Evolutionary conservation across 2,888 invertebrate species (phyloP).

Genomic region (Lepidocyrtoides sp.): DNA sequence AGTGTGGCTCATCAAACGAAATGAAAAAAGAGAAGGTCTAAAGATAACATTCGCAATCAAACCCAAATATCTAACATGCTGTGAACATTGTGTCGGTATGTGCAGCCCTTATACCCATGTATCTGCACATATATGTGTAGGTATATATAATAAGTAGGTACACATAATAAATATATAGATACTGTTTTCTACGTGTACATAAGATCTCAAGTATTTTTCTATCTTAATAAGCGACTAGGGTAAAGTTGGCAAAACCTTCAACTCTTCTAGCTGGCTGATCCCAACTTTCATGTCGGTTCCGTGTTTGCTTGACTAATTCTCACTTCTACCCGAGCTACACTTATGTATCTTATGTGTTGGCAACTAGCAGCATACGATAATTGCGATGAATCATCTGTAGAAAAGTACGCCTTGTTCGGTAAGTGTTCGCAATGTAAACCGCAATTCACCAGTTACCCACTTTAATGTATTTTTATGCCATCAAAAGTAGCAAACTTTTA

Average conservation of each 20-base stretch:
- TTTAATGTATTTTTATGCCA: no score
- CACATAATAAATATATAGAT: no score
- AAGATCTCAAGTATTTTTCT: neutral
- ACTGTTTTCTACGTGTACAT: neutral
- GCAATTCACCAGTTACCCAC: slow-evolving; percentile 16
- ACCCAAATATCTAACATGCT: neutral
- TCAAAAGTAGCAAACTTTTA: no score
- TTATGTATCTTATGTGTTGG: slow-evolving; percentile 9
- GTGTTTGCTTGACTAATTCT: slow-evolving; percentile 45
- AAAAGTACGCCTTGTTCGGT: neutral
- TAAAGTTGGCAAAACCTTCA: slow-evolving; percentile 55
- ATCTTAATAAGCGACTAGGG: slow-evolving; percentile 1
- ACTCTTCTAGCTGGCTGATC: slow-evolving; percentile 2
- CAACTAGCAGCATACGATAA: slow-evolving; percentile 20
- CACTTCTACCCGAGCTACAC: neutral
- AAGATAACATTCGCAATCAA: neutral
- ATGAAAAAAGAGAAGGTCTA: neutral
- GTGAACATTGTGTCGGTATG: neutral
- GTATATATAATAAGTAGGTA: neutral
- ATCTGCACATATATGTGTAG: no score
- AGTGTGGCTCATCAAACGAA: neutral
- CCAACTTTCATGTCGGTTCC: neutral
- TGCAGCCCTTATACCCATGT: no score
- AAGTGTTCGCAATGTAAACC: neutral
- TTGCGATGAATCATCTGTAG: slow-evolving; percentile 52